Percentiles rank a stretch among this genome's conserved stretches.
Conservation (phyloP, 1,140 invertebrate species). For the Habropoda laboriosa region DNA sequence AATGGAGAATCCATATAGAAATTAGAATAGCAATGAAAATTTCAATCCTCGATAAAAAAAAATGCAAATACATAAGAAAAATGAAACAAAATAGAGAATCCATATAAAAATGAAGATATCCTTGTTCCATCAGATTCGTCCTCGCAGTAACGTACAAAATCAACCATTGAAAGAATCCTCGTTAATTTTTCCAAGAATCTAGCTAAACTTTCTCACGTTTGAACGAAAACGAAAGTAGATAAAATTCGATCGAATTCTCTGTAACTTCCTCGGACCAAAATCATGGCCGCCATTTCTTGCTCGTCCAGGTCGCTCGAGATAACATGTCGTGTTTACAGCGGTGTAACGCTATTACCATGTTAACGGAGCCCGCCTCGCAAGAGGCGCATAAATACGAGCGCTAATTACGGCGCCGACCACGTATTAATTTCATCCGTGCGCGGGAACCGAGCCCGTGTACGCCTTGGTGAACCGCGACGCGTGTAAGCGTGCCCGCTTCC, state of each 20-base stretch:
- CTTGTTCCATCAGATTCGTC: too few relatives aligned
- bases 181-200: neutral
- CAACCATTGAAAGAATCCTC: too few relatives aligned
- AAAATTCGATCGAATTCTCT: neutral
- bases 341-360: constrained; percentile 68
- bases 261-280: constrained; percentile 20
- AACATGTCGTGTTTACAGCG: constrained; percentile 70
- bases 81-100: neutral
- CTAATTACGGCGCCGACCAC: constrained; percentile 68
- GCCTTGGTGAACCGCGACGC: constrained; percentile 20
- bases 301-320: constrained; percentile 47
- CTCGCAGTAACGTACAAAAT: neutral
- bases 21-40: too few relatives aligned
- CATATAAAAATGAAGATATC: too few relatives aligned
- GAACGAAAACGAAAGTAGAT: neutral
- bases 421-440: constrained; percentile 69
- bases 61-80: neutral
- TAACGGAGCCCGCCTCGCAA: constrained; percentile 63
- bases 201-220: too few relatives aligned
- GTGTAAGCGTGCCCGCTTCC: constrained; percentile 37
- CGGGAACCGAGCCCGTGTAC: constrained; percentile 46
- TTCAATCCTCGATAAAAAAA: too few relatives aligned
- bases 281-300: constrained; percentile 27
- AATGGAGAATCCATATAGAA: too few relatives aligned
- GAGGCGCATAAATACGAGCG: constrained; percentile 67